Percentiles rank a stretch among this genome's conserved stretches.
Evolutionary conservation across 2,113 vertebrate genomes (phyloP).

Genomic region (Nothoprocta perdicaria): DNA sequence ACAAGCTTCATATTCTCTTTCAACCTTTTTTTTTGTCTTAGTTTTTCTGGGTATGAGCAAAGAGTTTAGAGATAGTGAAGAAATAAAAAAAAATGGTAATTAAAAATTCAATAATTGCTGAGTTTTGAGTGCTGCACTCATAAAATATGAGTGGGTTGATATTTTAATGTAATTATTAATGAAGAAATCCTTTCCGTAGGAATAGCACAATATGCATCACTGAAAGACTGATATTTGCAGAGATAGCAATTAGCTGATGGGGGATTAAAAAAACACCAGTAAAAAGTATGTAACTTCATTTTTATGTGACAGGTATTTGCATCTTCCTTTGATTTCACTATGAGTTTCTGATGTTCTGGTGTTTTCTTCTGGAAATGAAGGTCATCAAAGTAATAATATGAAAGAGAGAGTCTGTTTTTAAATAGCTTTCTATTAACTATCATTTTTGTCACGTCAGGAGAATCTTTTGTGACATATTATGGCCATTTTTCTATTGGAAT

Average conservation of each 20-base stretch:
- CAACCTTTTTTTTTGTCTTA: background rate
- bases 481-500: background rate
- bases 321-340: slow-evolving; percentile 10
- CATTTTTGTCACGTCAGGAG: background rate
- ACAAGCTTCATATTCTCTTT: background rate
- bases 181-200: background rate
- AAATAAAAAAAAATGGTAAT: background rate
- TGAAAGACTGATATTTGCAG: slow-evolving; percentile 47
- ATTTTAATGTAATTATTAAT: slow-evolving; percentile 44
- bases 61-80: background rate
- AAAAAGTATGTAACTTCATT: slow-evolving; percentile 6
- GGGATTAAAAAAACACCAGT: background rate
- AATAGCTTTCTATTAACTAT: slow-evolving; percentile 27
- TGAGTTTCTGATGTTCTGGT: background rate
- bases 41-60: background rate
- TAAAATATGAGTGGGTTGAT: slow-evolving; percentile 30
- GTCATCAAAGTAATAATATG: background rate
- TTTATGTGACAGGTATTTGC: slow-evolving; percentile 4
- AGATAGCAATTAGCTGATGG: background rate
- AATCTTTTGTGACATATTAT: background rate
- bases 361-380: background rate
- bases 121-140: slow-evolving; percentile 43
- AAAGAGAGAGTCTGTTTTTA: background rate
- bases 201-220: background rate
- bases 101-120: slow-evolving; percentile 43